Conservation (phyloP, 2,888 invertebrate species). For the Temnothorax unifasciatus region DNA sequence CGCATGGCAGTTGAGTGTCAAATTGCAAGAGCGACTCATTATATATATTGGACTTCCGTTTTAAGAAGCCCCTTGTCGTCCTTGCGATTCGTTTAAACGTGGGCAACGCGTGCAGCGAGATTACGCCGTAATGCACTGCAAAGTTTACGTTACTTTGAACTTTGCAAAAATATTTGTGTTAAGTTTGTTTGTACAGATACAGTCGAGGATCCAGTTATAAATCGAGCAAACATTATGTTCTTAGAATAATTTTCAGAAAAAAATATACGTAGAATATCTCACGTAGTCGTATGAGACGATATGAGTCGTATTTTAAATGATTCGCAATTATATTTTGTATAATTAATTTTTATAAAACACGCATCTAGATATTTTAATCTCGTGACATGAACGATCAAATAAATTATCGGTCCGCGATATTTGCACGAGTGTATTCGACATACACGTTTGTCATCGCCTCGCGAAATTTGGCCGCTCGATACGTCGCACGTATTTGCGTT, state of each 20-base stretch:
- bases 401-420: no score
- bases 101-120: background rate
- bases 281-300: background rate
- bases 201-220: background rate
- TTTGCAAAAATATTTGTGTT: background rate
- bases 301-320: background rate
- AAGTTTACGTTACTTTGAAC: background rate
- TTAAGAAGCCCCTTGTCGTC: background rate
- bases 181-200: background rate
- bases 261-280: background rate
- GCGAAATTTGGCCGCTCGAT: background rate
- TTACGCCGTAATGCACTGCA: background rate
- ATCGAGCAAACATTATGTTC: background rate
- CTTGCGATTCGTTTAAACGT: background rate
- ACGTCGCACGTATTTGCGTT: background rate
- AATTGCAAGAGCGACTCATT: background rate
- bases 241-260: constrained; percentile 3
- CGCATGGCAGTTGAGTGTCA: background rate
- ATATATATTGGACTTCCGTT: constrained; percentile 23
- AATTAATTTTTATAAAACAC: background rate
- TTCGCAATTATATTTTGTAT: background rate
- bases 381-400: no score
- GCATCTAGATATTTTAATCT: background rate
- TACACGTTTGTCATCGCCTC: background rate
- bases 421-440: background rate